Conservation (phyloP, 1,140 invertebrate genomes). For the Plodia interpunctella region DNA sequence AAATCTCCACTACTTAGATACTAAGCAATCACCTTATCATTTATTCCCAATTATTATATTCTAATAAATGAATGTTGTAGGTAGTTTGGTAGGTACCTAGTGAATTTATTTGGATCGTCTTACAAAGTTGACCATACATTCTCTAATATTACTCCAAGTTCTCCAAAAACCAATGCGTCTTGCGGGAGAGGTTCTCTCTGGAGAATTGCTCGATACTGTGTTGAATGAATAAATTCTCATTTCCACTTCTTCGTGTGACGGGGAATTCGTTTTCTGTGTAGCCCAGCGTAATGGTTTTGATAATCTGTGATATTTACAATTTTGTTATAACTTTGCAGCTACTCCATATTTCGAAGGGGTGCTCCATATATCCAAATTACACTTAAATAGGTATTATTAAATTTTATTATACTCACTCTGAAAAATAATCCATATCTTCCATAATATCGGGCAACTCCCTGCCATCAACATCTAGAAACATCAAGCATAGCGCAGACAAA, state of each 20-base stretch:
- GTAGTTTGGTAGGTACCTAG: no score
- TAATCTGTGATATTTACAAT: slow-evolving; percentile 30
- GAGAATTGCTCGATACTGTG: slow-evolving; percentile 28
- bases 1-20: no score
- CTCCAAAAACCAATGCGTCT: slow-evolving; percentile 30
- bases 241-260: slow-evolving; percentile 56
- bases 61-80: no score
- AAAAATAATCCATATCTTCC: slow-evolving; percentile 66
- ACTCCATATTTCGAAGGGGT: no score
- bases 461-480: slow-evolving; percentile 51
- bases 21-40: no score
- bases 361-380: no score
- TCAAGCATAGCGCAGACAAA: slow-evolving; percentile 31
- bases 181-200: slow-evolving; percentile 33
- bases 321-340: no score
- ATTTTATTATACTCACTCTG: slow-evolving; percentile 37
- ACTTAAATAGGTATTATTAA: no score
- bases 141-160: slow-evolving; percentile 17
- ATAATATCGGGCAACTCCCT: slow-evolving; percentile 60
- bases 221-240: slow-evolving; percentile 55
- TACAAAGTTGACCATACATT: neutral
- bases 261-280: slow-evolving; percentile 54
- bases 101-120: neutral
- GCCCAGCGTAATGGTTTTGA: slow-evolving; percentile 64
- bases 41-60: no score